Evolutionary conservation across 2,888 invertebrate species (phyloP).

Genomic region (Pachliopta kotzebuea): DNA sequence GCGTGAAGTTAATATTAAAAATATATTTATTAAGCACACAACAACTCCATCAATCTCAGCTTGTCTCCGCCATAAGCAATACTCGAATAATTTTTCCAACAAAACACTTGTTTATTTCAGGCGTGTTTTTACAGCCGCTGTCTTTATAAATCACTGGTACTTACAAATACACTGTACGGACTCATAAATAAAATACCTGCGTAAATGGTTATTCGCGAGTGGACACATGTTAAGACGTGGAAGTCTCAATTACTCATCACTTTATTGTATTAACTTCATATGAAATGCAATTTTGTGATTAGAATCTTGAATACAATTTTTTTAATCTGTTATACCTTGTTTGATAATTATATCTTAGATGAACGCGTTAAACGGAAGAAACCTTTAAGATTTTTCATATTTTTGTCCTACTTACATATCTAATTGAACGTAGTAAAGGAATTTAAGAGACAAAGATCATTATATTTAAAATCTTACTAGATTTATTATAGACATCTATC

Average conservation of each 20-base stretch:
- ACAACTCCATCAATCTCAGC: slow-evolving; percentile 21
- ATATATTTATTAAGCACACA: slow-evolving; percentile 19
- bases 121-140: slow-evolving; percentile 50
- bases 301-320: neutral
- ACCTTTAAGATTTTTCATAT: too few species aligned
- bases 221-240: slow-evolving; percentile 40
- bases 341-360: neutral
- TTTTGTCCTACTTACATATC: too few species aligned
- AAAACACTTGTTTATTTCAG: slow-evolving; percentile 38
- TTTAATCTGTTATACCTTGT: neutral
- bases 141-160: slow-evolving; percentile 64
- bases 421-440: too few species aligned
- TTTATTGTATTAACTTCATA: neutral
- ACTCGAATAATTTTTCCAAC: slow-evolving; percentile 27
- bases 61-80: slow-evolving; percentile 18
- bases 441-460: too few species aligned
- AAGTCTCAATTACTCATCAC: slow-evolving; percentile 34
- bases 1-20: neutral
- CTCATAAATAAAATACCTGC: slow-evolving; percentile 56
- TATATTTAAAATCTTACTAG: too few species aligned
- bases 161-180: slow-evolving; percentile 58
- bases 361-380: too few species aligned
- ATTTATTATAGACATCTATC: too few species aligned
- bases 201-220: slow-evolving; percentile 55
- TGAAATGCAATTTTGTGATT: neutral